A percentile compares a stretch with the other conserved stretches of the same genome.
Evolutionary conservation across 2,797 vertebrate species (phyloP).

Genomic region (Chiloscyllium punctatum): DNA sequence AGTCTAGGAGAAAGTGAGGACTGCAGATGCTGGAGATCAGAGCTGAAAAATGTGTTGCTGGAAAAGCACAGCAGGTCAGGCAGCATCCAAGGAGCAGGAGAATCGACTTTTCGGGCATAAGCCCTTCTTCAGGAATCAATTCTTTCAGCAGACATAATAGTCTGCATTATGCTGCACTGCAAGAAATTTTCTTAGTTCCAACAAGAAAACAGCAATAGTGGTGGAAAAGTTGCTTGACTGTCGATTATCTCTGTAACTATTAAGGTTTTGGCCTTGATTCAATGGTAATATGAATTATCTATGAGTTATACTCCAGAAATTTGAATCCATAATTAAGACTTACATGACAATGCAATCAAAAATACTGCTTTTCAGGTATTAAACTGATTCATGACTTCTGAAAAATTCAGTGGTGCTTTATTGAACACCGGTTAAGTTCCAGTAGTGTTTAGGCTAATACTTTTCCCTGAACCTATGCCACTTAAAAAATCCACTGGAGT

Average conservation of each 20-base stretch:
- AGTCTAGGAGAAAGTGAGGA: no score
- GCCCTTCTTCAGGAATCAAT: no score
- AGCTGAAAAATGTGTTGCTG: no score
- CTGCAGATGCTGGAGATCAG: no score
- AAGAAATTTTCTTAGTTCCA: background rate
- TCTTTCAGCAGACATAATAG: background rate
- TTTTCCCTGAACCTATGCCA: background rate
- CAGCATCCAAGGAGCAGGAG: no score
- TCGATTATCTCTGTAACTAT: background rate
- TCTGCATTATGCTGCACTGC: background rate
- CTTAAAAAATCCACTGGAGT: background rate
- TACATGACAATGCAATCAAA: background rate
- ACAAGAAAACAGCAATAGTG: background rate
- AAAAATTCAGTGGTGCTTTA: background rate
- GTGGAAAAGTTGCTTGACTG: background rate
- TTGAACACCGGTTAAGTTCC: background rate
- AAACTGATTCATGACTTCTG: background rate
- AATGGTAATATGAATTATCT: background rate
- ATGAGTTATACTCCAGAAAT: background rate
- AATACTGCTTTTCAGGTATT: background rate
- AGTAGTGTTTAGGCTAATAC: background rate
- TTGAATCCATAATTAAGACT: background rate
- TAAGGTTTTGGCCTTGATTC: background rate
- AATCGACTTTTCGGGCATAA: no score
- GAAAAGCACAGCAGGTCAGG: no score